Evolutionary conservation across 2,888 invertebrate genomes (phyloP), one percentile per base, ranked within the genome.

Genomic region (Tinea trinotella): DNA sequence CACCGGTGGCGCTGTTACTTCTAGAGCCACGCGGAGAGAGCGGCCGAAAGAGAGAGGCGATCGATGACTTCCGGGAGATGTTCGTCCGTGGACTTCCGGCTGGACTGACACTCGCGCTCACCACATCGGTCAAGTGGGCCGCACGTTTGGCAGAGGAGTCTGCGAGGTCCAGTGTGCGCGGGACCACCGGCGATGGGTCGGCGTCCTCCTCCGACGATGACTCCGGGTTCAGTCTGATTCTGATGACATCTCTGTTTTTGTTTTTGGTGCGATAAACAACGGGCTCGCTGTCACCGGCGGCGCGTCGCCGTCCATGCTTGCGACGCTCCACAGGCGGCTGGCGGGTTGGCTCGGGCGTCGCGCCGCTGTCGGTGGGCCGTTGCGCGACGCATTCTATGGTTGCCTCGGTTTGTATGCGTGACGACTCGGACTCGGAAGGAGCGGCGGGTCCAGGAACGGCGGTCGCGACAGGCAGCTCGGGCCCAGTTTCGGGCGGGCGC

Each of bases 11-110:
- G 2, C 15, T 7, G 19, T 13, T 3, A 5, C 57, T 80, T 81
- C 9, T 74, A 79, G 24, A 82, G 63, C 57, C 83, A 82, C 56
- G 53, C 83, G 70, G 1, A 78, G 74, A 24, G 79, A 63, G 13
- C 73, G 76, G 10, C 77, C 92, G 91, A 66, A 95, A 95, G 44
- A 95, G 74, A 2, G 93, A 93, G 56, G 93, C 91, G 67, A 94
- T 93, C 24, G 94, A 94, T 62, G 92, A 93, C 71, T 93, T 93
- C 35, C 94, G 87, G 0, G 94, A 93, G 0, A 90, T 86, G 0
- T 89, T 88, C 0, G 94, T 93, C 1, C 94, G 94, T 0, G 94
- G 93, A 0, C 89, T 88, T 20, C 89, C 74, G 71, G 3, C 59
- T 55, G 46, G 34, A 19, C 5, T 10, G n/a, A n/a, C n/a, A n/a